Evolutionary conservation across 2,797 vertebrate genomes (phyloP).

Genomic region (Thalassophryne amazonica): DNA sequence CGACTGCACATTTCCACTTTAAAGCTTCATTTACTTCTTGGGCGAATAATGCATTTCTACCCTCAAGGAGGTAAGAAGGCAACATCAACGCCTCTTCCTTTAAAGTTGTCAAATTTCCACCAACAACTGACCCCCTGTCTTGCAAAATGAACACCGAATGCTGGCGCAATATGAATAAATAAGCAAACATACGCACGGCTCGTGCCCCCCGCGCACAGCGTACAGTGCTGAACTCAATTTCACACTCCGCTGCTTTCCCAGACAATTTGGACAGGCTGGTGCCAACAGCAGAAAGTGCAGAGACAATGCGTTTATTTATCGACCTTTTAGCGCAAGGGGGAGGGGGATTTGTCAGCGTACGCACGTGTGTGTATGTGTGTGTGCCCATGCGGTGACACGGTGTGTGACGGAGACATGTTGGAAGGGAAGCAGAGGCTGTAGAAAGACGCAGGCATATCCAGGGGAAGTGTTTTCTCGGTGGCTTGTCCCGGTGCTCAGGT

Average conservation of each 20-base stretch:
- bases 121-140: conserved; percentile 56
- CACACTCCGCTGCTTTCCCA: conserved; percentile 77
- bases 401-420: conserved; percentile 57
- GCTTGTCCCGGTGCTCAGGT: conserved; percentile 56
- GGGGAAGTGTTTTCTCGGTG: conserved; percentile 71
- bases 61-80: conserved; percentile 17
- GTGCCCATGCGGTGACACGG: no score
- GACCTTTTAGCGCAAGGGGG: conserved; percentile 66
- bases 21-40: conserved; percentile 36
- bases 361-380: conserved; percentile 15
- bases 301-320: conserved; percentile 80
- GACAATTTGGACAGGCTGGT: conserved; percentile 83
- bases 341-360: conserved; percentile 58
- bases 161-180: conserved; percentile 73
- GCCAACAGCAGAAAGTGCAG: conserved; percentile 79
- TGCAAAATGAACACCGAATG: conserved; percentile 40
- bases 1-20: conserved; percentile 44
- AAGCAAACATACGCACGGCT: conserved; percentile 74
- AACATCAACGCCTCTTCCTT: conserved; percentile 18
- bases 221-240: conserved; percentile 83
- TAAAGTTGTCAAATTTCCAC: conserved; percentile 39
- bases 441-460: conserved; percentile 52
- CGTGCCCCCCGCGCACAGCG: conserved; percentile 50
- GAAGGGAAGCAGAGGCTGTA: conserved; percentile 43
- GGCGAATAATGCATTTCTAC: conserved; percentile 34